These are phyloP conservation scores for Umimayanthus kanabou DNA, from an alignment of 92 coral and sea anemone species.

Conservation along the genomic window DNA sequence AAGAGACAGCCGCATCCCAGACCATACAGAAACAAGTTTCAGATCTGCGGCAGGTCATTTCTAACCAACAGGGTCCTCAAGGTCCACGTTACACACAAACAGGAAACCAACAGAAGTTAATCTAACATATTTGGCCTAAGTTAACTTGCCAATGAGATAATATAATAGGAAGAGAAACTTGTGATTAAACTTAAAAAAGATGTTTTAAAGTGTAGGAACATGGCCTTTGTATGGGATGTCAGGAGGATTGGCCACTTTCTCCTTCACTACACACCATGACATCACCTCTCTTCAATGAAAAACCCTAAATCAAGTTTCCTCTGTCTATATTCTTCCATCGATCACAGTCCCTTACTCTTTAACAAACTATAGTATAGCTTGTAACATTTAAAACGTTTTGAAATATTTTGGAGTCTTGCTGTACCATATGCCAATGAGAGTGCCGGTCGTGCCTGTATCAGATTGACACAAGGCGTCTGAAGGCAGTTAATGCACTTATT, in stretches of 20 bases:
- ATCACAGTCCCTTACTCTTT: neutral
- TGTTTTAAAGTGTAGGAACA: neutral
- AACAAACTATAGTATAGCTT: neutral
- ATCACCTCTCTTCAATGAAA: neutral
- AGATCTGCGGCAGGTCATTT: too few relatives aligned
- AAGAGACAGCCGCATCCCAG: too few relatives aligned
- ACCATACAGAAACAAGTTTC: too few relatives aligned
- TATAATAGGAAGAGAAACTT: too few relatives aligned
- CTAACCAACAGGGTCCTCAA: too few relatives aligned
- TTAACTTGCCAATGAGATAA: too few relatives aligned
- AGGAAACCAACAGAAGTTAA: too few relatives aligned
- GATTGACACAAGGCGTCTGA: neutral
- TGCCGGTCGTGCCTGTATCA: neutral
- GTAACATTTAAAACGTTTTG: neutral
- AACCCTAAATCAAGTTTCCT: neutral
- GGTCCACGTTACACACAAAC: too few relatives aligned
- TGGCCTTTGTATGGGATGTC: constrained; percentile 18
- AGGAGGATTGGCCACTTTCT: constrained; percentile 20
- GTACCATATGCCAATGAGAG: neutral
- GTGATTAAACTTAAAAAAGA: too few relatives aligned
- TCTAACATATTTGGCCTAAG: too few relatives aligned
- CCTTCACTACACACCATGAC: neutral
- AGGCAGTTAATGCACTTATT: neutral
- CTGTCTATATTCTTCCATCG: neutral
- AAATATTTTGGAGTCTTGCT: constrained; percentile 1